These are phyloP conservation scores for Hyles lineata DNA, from an alignment of 2,888 invertebrate species.

Conservation along the genomic window DNA sequence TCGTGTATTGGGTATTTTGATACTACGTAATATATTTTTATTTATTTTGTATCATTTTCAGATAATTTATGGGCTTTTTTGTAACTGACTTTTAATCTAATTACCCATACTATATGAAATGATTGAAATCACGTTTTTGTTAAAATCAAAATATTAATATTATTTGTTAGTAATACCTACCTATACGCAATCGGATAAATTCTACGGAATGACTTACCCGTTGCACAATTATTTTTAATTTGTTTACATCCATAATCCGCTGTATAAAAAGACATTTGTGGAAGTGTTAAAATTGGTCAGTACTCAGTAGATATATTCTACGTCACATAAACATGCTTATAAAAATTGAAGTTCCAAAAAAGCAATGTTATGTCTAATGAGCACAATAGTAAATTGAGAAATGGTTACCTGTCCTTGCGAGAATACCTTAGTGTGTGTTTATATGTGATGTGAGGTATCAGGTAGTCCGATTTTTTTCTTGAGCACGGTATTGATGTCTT, in stretches of 20 bases:
- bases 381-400: conserved; percentile 20
- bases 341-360: conserved; percentile 32
- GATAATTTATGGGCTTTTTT: too few relatives aligned
- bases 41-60: too few relatives aligned
- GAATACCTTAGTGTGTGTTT: conserved; percentile 4
- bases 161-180: too few relatives aligned
- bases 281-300: conserved; percentile 33
- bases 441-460: conserved; percentile 12
- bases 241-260: background rate
- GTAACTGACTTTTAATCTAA: too few relatives aligned
- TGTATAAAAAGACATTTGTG: conserved; percentile 14
- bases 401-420: conserved; percentile 12
- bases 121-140: too few relatives aligned
- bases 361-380: conserved; percentile 29
- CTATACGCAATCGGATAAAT: background rate
- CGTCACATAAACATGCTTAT: conserved; percentile 59
- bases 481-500: conserved; percentile 2
- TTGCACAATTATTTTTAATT: background rate
- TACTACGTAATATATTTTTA: too few relatives aligned
- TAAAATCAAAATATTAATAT: too few relatives aligned
- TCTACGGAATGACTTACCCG: background rate
- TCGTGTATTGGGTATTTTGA: too few relatives aligned
- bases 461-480: background rate
- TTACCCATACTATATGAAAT: too few relatives aligned
- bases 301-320: conserved; percentile 37